Evolutionary conservation across 2,888 invertebrate genomes (phyloP).

Genomic region (Epicampocera succincta): DNA sequence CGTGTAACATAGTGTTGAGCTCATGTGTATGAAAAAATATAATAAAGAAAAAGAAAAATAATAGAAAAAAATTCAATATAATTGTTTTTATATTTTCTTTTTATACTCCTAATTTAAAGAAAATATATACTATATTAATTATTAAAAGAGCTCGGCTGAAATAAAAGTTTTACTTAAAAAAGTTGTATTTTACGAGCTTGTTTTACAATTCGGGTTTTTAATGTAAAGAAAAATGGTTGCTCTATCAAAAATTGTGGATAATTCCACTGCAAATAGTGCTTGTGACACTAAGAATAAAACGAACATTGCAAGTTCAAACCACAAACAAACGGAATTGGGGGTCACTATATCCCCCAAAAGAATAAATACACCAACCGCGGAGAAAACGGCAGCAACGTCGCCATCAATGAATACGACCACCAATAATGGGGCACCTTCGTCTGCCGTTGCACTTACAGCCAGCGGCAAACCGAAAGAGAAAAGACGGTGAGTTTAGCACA

Average conservation of each 20-base stretch:
- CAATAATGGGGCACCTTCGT: slow-evolving; percentile 35
- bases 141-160: no score
- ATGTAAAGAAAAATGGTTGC: slow-evolving; percentile 48
- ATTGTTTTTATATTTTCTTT: no score
- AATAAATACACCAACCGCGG: slow-evolving; percentile 69
- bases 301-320: no score
- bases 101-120: no score
- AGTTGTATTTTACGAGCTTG: not conserved
- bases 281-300: slow-evolving; percentile 17
- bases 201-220: not conserved
- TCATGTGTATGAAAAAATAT: no score
- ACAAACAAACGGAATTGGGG: not conserved
- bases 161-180: no score
- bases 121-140: no score
- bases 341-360: slow-evolving; percentile 55
- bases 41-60: no score
- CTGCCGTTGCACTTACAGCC: slow-evolving; percentile 73
- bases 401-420: not conserved
- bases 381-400: not conserved
- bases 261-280: slow-evolving; percentile 7
- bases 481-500: slow-evolving; percentile 84
- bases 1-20: no score
- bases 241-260: slow-evolving; percentile 49
- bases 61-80: no score
- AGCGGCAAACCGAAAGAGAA: slow-evolving; percentile 85